Base-by-base conservation (phyloP, 2,888 invertebrate genomes). In the Pecten maximus region DNA sequence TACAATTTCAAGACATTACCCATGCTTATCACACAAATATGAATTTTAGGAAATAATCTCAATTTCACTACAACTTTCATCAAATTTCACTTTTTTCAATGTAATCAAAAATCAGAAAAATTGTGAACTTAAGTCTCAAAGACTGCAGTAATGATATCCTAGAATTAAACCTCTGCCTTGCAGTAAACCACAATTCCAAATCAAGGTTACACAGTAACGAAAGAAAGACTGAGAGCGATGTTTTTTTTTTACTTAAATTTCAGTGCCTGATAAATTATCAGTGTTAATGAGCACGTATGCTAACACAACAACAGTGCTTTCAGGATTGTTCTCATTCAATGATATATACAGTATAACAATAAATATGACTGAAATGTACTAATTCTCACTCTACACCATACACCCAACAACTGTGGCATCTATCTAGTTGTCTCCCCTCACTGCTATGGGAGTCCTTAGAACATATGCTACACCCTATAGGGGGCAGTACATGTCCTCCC, bases 301-400 rank as follows among this genome's bases (percentile, higher is more conserved):
- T 35, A 74, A 19, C 74, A 74, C 74, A 74, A 74, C 74, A 35
- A 6, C 12, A 28, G 74, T 74, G 74, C 60, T 74, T 74, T 74
- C 74, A 74, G 28, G 10, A 74, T 35, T 10, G 0, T 74, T 35
- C 35, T 35, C 74, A 74, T 74, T 28, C 74, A 35, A 35, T 35
- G 74, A 35, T 74, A 74, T 74, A 74, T 74, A 74, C 74, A 74
- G 74, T 74, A 74, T 74, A 74, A 74, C 74, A 74, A 74, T 74
- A 74, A 74, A 74, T 74, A 74, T 74, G 74, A 74, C 74, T 74
- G 74, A 74, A 74, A 74, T 35, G 74, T 74, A 74, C 74, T 74
- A 74, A 19, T 50, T 50, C 50, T 74, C 74, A 23, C 74, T 74
- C 74, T 74, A 74, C 74, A 74, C 74, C 74, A 23, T 74, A 74